phyloP scores from a whole-genome alignment of 2,113 vertebrate genomes.

The Melanerpes aurifrons region DNA sequence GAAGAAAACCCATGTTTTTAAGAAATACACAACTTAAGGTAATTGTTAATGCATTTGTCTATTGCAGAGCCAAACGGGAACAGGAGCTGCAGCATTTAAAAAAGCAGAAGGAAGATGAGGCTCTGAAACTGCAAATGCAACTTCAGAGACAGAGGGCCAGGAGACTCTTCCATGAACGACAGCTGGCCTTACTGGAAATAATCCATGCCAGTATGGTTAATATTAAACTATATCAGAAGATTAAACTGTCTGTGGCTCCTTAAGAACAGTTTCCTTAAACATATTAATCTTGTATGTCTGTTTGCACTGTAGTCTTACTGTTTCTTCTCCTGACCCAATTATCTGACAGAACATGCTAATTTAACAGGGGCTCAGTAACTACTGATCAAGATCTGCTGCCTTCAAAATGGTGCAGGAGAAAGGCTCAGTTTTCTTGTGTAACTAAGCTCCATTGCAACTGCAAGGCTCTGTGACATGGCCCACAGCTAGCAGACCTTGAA shows the following conservation, averaged over 20 bases:
- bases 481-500: not conserved
- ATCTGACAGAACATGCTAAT: not conserved
- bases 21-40: not conserved
- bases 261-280: not conserved
- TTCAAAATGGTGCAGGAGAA: not conserved
- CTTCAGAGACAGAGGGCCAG: conserved; percentile 87
- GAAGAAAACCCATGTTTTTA: not conserved
- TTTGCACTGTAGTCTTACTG: not conserved
- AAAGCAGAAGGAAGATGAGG: conserved; percentile 83
- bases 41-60: conserved; percentile 13
- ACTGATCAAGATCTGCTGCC: not conserved
- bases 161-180: conserved; percentile 87
- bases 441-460: not conserved
- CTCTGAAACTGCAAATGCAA: conserved; percentile 79
- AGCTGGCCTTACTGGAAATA: conserved; percentile 85
- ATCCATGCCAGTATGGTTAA: conserved; percentile 84
- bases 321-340: not conserved
- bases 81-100: conserved; percentile 75
- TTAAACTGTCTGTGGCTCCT: not conserved
- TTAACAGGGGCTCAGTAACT: not conserved
- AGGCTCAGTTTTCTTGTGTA: not conserved
- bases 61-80: conserved; percentile 80
- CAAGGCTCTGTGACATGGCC: not conserved
- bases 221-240: conserved; percentile 21
- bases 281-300: not conserved